Conservation (phyloP, 1,140 invertebrate species). For the Aphaenogaster rudis region DNA sequence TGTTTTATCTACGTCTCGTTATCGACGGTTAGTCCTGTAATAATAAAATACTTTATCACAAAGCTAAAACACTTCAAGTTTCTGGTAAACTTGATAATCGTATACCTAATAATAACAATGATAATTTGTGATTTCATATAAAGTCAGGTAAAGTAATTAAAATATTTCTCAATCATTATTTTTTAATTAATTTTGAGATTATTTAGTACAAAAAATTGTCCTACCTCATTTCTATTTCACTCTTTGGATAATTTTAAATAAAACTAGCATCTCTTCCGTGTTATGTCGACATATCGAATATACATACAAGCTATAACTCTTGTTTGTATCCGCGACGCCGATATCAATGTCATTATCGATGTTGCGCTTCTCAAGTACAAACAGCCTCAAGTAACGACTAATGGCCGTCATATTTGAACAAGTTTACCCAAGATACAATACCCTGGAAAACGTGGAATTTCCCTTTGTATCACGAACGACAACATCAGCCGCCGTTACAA, state of each 20-base stretch:
- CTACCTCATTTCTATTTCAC: not conserved
- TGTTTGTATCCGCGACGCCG: not conserved
- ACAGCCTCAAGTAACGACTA: constrained; percentile 27
- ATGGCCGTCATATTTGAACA: constrained; percentile 43
- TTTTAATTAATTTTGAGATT: not conserved
- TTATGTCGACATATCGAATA: not conserved
- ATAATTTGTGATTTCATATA: not conserved
- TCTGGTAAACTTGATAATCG: not conserved
- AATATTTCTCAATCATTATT: not conserved
- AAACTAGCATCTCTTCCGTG: not conserved
- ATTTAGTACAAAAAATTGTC: not conserved
- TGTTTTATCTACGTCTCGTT: constrained; percentile 21
- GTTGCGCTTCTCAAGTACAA: constrained; percentile 8
- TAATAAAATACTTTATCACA: not conserved
- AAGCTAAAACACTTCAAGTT: not conserved
- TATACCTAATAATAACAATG: not conserved
- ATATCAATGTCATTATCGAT: constrained; percentile 14
- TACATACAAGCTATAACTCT: not conserved
- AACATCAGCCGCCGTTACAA: constrained; percentile 6
- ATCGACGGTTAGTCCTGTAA: not conserved
- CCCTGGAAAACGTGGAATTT: constrained; percentile 1
- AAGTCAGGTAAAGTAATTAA: not conserved
- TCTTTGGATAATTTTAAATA: not conserved
- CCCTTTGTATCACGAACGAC: constrained; percentile 6
- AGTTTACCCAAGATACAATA: not conserved